phyloP scores from a whole-genome alignment of 2,113 vertebrate species.

The Xyliphius kryptos region DNA sequence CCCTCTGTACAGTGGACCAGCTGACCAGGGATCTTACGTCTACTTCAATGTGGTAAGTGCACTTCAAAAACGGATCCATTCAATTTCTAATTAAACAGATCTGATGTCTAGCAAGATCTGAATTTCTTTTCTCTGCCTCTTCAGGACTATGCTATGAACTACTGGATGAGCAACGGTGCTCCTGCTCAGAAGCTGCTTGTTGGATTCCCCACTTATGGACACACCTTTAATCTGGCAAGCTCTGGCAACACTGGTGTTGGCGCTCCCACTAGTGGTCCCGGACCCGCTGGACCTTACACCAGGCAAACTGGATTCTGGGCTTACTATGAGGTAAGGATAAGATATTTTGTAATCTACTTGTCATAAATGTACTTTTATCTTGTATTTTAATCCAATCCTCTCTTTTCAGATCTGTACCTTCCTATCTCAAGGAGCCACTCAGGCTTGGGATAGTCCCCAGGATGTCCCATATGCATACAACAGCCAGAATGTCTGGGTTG shows the following conservation, averaged over 20 bases:
- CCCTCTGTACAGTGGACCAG: constrained; percentile 63
- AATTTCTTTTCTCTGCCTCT: not conserved
- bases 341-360: too few species aligned
- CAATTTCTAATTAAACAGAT: too few species aligned
- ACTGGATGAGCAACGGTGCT: constrained; percentile 69
- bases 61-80: too few species aligned
- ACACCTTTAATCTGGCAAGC: constrained; percentile 61
- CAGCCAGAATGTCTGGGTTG: constrained; percentile 63
- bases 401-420: constrained; percentile 60
- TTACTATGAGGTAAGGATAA: constrained; percentile 79
- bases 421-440: constrained; percentile 57
- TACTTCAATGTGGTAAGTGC: constrained; percentile 70
- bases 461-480: constrained; percentile 60
- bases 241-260: constrained; percentile 58
- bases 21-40: constrained; percentile 48
- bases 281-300: constrained; percentile 69
- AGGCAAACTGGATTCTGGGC: constrained; percentile 62
- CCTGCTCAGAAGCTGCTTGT: constrained; percentile 72
- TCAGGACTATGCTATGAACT: constrained; percentile 72
- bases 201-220: constrained; percentile 74
- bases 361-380: too few species aligned
- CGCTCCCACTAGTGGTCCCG: constrained; percentile 61
- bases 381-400: too few species aligned
- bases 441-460: constrained; percentile 55
- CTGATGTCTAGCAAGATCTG: too few species aligned